Evolutionary conservation across 2,797 vertebrate genomes (phyloP).

Genomic region (Chelidonichthys spinosus): DNA sequence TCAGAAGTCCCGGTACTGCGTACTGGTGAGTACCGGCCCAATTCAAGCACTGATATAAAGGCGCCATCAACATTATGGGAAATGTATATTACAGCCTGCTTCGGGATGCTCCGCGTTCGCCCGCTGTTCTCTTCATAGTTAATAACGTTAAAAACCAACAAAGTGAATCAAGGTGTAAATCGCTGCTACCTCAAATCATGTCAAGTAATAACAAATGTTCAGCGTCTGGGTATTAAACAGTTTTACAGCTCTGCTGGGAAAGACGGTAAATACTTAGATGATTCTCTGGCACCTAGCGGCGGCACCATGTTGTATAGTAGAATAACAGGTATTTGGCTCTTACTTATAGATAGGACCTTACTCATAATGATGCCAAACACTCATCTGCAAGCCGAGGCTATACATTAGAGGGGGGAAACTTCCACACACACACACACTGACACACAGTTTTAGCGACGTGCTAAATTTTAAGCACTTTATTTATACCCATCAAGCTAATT

Average conservation of each 20-base stretch:
- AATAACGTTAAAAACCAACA: conserved; percentile 18
- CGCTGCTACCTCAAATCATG: no score
- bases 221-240: conserved; percentile 3
- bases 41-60: no score
- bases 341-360: conserved; percentile 36
- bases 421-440: conserved; percentile 18
- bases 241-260: conserved; percentile 36
- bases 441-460: conserved; percentile 34
- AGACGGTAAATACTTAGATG: conserved; percentile 42
- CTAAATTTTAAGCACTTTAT: conserved; percentile 72
- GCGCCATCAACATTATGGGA: neutral
- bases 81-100: neutral
- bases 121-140: neutral
- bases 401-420: conserved; percentile 32
- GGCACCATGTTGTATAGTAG: conserved; percentile 28
- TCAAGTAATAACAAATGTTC: conserved; percentile 3
- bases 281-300: conserved; percentile 47
- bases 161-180: neutral
- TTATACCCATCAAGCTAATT: conserved; percentile 81
- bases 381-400: conserved; percentile 45
- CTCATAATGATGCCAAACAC: conserved; percentile 30
- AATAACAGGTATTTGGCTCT: conserved; percentile 44
- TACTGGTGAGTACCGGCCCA: no score
- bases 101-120: neutral
- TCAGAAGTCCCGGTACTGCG: no score